Evolutionary conservation across 2,113 vertebrate species (phyloP).

Genomic region (Parus major): DNA sequence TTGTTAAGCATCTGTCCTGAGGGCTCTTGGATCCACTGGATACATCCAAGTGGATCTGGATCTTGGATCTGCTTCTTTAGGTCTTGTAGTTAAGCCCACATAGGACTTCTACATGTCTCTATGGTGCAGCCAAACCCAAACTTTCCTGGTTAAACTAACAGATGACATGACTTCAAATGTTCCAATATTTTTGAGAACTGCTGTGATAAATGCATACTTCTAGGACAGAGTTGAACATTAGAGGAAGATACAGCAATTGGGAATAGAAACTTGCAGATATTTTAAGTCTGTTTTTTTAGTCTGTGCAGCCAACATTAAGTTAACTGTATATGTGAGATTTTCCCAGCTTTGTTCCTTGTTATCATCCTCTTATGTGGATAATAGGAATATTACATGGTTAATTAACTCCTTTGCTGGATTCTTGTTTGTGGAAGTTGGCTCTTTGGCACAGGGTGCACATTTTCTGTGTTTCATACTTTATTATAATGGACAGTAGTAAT

Average conservation of each 20-base stretch:
- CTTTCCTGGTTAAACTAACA: background rate
- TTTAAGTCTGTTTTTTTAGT: background rate
- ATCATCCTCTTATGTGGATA: background rate
- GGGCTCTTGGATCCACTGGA: background rate
- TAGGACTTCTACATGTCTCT: background rate
- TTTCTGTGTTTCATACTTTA: background rate
- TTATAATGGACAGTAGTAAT: slow-evolving; percentile 2
- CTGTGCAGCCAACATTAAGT: background rate
- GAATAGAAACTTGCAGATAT: background rate
- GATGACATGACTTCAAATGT: background rate
- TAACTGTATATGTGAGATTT: background rate
- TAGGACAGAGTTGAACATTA: background rate
- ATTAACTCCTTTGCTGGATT: slow-evolving; percentile 18
- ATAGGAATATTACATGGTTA: slow-evolving; percentile 11
- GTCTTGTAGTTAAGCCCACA: background rate
- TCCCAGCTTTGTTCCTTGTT: background rate
- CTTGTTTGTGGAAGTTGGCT: background rate
- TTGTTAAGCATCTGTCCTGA: background rate
- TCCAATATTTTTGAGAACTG: background rate
- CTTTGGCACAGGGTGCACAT: background rate
- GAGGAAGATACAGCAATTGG: background rate
- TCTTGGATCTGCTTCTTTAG: background rate
- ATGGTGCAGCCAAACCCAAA: background rate
- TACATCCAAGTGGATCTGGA: background rate
- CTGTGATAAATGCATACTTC: background rate